These are phyloP conservation scores for Eonycteris spelaea DNA, from an alignment of 2,113 vertebrate genomes.

Conservation along the genomic window DNA sequence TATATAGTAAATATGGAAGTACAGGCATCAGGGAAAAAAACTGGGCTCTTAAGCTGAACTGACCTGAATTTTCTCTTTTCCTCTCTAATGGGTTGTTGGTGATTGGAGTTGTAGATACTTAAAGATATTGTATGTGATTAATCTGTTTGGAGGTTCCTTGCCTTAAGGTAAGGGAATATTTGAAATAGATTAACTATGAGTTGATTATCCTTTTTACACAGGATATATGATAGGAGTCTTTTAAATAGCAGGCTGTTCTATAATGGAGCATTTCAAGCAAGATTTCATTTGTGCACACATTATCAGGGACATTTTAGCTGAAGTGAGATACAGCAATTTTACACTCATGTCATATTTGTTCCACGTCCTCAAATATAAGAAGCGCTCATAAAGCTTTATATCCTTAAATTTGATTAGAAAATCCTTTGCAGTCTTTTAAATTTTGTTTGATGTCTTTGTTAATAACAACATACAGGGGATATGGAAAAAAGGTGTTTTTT, in stretches of 20 bases:
- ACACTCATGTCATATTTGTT: background rate
- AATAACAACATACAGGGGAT: constrained; percentile 34
- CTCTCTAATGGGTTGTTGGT: background rate
- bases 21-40: background rate
- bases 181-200: constrained; percentile 8
- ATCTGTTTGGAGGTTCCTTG: constrained; percentile 24
- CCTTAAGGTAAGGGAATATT: constrained; percentile 37
- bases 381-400: background rate
- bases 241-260: background rate
- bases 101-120: constrained; percentile 23
- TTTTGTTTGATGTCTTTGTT: constrained; percentile 31
- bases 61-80: constrained; percentile 3
- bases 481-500: constrained; percentile 14
- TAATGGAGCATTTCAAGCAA: background rate
- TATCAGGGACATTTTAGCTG: constrained; percentile 16
- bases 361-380: background rate
- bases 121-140: constrained; percentile 39
- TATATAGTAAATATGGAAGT: background rate
- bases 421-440: constrained; percentile 35
- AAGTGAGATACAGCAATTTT: background rate
- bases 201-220: constrained; percentile 30
- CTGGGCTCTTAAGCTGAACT: background rate
- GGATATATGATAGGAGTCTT: background rate
- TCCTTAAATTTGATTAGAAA: constrained; percentile 34
- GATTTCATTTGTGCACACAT: background rate